Conservation (phyloP, 2,113 vertebrate species). For the Prietella phreatophila region DNA sequence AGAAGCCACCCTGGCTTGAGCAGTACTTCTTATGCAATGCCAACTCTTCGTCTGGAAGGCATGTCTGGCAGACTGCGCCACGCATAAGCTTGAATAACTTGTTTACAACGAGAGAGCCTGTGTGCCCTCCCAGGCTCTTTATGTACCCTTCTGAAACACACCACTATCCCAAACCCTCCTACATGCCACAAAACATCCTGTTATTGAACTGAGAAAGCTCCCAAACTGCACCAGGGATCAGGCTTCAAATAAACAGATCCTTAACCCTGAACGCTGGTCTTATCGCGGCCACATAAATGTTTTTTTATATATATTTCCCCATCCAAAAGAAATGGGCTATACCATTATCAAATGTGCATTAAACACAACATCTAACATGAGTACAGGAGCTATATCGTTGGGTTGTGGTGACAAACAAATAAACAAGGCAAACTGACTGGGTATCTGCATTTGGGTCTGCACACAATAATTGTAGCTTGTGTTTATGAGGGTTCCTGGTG, state of each 20-base stretch:
- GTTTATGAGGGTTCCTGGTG: background rate
- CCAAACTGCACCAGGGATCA: background rate
- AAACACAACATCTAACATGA: background rate
- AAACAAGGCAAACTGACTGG: background rate
- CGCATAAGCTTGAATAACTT: constrained; percentile 46
- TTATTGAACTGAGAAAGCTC: constrained; percentile 13
- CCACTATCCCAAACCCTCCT: background rate
- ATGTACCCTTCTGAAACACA: background rate
- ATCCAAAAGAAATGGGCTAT: background rate
- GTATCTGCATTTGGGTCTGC: background rate
- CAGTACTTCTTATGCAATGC: constrained; percentile 5
- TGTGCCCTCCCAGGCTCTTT: background rate
- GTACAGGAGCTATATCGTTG: background rate
- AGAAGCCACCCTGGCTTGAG: constrained; percentile 12
- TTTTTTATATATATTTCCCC: background rate
- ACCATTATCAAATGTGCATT: background rate
- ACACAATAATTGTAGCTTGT: background rate
- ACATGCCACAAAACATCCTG: constrained; percentile 25
- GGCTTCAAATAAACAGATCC: constrained; percentile 1
- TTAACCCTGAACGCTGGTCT: background rate
- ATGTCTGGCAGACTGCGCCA: background rate
- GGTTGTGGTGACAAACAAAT: background rate
- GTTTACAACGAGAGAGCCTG: constrained; percentile 55
- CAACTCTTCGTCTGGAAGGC: constrained; percentile 3
- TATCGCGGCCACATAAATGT: background rate